Evolutionary conservation across 2,113 vertebrate species (phyloP), one percentile per base, ranked within the genome.

Genomic region (Leuciscus idus): DNA sequence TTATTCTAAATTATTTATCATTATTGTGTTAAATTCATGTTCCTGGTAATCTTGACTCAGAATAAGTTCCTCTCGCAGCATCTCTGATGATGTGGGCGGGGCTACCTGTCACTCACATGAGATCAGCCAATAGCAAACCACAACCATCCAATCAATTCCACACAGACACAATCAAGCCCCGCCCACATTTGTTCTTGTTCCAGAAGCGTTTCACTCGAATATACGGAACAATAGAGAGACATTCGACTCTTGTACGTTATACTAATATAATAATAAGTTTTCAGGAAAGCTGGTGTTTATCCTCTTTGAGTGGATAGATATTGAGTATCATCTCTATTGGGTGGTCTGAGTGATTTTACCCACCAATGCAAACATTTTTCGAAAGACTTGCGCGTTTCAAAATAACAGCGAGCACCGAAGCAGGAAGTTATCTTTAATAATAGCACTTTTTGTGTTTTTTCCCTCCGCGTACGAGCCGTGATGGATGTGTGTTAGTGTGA

Each of bases 361-460:
- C 77, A 79, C 77, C 77, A 79, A 77, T 33, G 15, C 48, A 79
- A 79, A 79, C 55, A 79, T 79, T 79, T 39, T 78, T 59, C 4
- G 0, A 8, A 39, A 55, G 48, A 4, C 50, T 36, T 36, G 15
- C 17, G 66, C 19, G 8, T 21, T 79, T 79, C 21, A n/a, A 36
- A n/a, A 79, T n/a, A 59, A 39, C 55, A 39, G 12, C 4, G 74
- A 39, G 9, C 19, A 12, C 17, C 21, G 28, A 59, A 59, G 50
- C 21, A n/a, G 55, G 55, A 79, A 39, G 52, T 43, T 59, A 12
- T 48, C 33, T 28, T 28, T 68, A 17, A 26, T 57, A 62, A 19
- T 64, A 70, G 77, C 33, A 28, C 50, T 36, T 19, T 72, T 70
- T 57, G 17, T 21, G 77, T 23, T 39, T 21, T n/a, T 33, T n/a